Evolutionary conservation across 2,797 vertebrate species (phyloP).

Genomic region (Denticeps clupeoides): DNA sequence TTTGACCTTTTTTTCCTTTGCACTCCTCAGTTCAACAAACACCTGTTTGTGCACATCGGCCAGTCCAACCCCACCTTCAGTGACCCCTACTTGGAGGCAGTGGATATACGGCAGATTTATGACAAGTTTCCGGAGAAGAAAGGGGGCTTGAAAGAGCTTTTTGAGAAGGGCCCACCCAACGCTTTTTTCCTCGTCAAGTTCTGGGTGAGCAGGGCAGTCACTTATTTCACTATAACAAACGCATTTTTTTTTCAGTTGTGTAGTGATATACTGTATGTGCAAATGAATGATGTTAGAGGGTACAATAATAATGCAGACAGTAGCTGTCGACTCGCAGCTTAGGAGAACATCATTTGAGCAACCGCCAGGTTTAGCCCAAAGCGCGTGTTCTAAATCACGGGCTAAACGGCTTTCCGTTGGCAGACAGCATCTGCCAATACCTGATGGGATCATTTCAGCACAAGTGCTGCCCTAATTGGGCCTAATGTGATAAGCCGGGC

Average conservation of each 20-base stretch:
- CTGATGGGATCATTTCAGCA: neutral
- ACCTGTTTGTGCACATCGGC: slow-evolving; percentile 90
- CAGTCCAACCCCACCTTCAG: slow-evolving; percentile 82
- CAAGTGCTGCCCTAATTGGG: neutral
- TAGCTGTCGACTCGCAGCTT: no score
- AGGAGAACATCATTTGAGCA: no score
- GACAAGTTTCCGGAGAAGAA: slow-evolving; percentile 96
- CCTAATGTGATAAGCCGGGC: neutral
- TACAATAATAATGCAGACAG: no score
- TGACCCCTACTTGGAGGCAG: slow-evolving; percentile 84
- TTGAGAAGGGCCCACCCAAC: slow-evolving; percentile 80
- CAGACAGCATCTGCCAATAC: neutral
- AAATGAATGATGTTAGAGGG: no score
- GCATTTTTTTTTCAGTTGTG: no score
- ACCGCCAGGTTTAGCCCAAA: no score
- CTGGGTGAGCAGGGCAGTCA: slow-evolving; percentile 94
- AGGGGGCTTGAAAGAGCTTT: slow-evolving; percentile 90
- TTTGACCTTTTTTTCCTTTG: slow-evolving; percentile 14
- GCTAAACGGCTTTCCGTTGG: neutral
- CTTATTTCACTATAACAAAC: no score
- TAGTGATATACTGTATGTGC: no score
- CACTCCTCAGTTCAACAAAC: slow-evolving; percentile 76
- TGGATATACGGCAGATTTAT: slow-evolving; percentile 91
- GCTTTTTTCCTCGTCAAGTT: slow-evolving; percentile 96
- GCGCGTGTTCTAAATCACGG: no score